Percentiles rank a stretch among this genome's conserved stretches.
These are phyloP conservation scores for Oryctolagus cuniculus DNA, from an alignment of 2,113 vertebrate genomes.

Conservation along the genomic window mOryCun1.1 NC_091444.1:33653001-33653500, in stretches of 20 bases:
- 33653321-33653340: background rate
- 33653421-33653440: background rate
- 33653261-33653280: background rate
- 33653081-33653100: background rate
- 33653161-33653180: background rate
- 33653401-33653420: background rate
- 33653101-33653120: background rate
- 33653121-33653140: background rate
- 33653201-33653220: background rate
- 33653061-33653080: background rate
- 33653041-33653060: background rate
- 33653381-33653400: background rate
- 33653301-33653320: background rate
- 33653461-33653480: background rate
- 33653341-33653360: background rate
- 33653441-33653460: background rate
- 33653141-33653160: background rate
- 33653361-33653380: background rate
- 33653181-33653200: background rate
- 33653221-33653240: background rate
- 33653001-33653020: background rate
- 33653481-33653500: background rate
- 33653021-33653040: background rate
- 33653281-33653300: no score
- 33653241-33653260: background rate